phyloP scores from a whole-genome alignment of 2,888 invertebrate genomes.

The Disparrhopalites patrizii region DNA sequence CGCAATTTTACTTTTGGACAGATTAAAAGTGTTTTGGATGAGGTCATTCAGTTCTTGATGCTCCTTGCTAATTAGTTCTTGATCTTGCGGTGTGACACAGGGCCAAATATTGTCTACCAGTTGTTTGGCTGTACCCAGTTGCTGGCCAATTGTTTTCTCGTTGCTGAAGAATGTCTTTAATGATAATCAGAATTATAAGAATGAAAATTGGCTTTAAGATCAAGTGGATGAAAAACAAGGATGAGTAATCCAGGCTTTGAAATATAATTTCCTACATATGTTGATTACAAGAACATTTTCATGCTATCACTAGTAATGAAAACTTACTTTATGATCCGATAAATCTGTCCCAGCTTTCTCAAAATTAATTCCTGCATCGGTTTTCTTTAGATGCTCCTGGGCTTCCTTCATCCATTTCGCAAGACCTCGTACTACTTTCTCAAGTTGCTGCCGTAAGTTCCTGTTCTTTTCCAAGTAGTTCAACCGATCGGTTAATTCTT shows the following conservation, averaged over 20 bases:
- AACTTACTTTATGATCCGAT: slow-evolving; percentile 71
- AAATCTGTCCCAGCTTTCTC: slow-evolving; percentile 76
- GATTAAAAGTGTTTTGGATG: slow-evolving; percentile 74
- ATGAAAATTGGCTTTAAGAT: background rate
- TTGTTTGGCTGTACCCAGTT: slow-evolving; percentile 76
- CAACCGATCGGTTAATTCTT: slow-evolving; percentile 73
- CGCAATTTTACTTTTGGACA: slow-evolving; percentile 71
- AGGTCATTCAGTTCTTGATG: slow-evolving; percentile 76
- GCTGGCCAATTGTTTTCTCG: slow-evolving; percentile 70
- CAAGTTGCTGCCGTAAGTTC: slow-evolving; percentile 70
- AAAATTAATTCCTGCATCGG: slow-evolving; percentile 81
- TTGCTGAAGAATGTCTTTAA: slow-evolving; percentile 69
- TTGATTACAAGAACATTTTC: background rate
- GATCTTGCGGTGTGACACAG: slow-evolving; percentile 72
- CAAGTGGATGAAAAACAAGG: background rate
- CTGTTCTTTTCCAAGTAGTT: slow-evolving; percentile 76
- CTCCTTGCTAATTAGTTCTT: slow-evolving; percentile 76
- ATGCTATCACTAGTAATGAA: background rate
- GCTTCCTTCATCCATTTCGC: slow-evolving; percentile 81
- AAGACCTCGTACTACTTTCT: slow-evolving; percentile 69
- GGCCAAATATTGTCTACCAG: slow-evolving; percentile 85
- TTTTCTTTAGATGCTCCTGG: slow-evolving; percentile 68
- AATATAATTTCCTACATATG: too few relatives aligned
- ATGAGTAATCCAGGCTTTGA: too few relatives aligned
- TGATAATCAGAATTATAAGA: background rate